These are phyloP conservation scores for Desoria tigrina DNA, from an alignment of 2,888 invertebrate species.

Conservation along the genomic window DNA sequence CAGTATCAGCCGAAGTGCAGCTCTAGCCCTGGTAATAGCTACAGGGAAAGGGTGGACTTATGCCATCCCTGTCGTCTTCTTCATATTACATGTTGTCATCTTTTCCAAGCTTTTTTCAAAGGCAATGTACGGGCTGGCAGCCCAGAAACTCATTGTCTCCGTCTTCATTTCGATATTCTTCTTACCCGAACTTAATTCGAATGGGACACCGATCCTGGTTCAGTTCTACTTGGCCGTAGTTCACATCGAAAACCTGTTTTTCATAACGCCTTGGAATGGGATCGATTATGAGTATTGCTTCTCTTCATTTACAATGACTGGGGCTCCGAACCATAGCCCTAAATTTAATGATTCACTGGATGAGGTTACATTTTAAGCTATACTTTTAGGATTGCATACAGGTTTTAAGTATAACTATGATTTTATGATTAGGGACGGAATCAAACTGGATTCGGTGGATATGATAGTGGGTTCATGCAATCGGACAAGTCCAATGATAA, in stretches of 20 bases:
- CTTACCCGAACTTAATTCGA: conserved; percentile 44
- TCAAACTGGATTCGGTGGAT: too few species aligned
- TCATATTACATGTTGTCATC: conserved; percentile 32
- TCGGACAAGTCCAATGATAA: too few species aligned
- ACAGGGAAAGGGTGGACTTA: conserved; percentile 16
- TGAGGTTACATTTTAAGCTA: too few species aligned
- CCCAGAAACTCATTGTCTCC: conserved; percentile 45
- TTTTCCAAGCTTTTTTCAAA: conserved; percentile 42
- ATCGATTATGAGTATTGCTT: conserved; percentile 33
- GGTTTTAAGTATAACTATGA: too few species aligned
- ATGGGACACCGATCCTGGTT: conserved; percentile 32
- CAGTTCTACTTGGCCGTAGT: conserved; percentile 49
- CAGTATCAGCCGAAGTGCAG: conserved; percentile 42
- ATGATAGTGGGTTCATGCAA: too few species aligned
- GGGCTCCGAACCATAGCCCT: background rate
- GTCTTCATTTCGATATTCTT: conserved; percentile 50
- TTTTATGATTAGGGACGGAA: too few species aligned
- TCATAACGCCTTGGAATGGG: conserved; percentile 45
- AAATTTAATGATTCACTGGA: background rate
- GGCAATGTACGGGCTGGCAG: conserved; percentile 42
- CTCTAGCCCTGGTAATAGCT: conserved; percentile 40
- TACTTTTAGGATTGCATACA: too few species aligned
- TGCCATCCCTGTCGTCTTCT: conserved; percentile 19
- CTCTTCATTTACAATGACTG: background rate
- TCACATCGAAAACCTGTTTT: conserved; percentile 44